Conservation (phyloP, 2,113 vertebrate species). For the Galeopterus variegatus region DNA sequence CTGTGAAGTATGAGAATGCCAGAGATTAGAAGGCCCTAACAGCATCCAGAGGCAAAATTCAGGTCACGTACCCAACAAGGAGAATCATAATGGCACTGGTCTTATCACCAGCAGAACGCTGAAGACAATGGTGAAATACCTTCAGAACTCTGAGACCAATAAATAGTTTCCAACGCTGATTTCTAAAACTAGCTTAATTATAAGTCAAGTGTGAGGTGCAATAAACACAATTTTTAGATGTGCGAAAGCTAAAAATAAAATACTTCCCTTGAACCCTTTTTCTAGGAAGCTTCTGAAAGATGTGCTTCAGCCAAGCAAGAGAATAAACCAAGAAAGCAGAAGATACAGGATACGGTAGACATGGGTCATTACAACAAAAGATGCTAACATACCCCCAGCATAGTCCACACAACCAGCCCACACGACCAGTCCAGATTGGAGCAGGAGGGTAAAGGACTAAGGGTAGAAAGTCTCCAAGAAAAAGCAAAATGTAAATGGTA, state of each 20-base stretch:
- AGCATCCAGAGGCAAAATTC: not conserved
- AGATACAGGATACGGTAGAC: not conserved
- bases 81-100: not conserved
- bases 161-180: not conserved
- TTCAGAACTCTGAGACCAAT: not conserved
- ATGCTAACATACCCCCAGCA: not conserved
- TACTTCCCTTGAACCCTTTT: not conserved
- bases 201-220: not conserved
- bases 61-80: not conserved
- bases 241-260: conserved; percentile 3
- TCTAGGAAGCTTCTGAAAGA: not conserved
- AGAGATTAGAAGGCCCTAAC: not conserved
- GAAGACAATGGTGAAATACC: not conserved
- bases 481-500: not conserved
- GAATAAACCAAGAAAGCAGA: not conserved
- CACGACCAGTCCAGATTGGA: not conserved
- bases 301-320: not conserved
- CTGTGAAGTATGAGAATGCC: not conserved
- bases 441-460: not conserved
- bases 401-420: not conserved
- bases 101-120: not conserved
- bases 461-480: not conserved
- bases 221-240: not conserved
- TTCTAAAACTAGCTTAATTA: conserved; percentile 38
- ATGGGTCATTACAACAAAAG: not conserved